Evolutionary conservation across 2,888 invertebrate species (phyloP), one percentile per base, ranked within the genome.

Genomic region (Cenopis cana): DNA sequence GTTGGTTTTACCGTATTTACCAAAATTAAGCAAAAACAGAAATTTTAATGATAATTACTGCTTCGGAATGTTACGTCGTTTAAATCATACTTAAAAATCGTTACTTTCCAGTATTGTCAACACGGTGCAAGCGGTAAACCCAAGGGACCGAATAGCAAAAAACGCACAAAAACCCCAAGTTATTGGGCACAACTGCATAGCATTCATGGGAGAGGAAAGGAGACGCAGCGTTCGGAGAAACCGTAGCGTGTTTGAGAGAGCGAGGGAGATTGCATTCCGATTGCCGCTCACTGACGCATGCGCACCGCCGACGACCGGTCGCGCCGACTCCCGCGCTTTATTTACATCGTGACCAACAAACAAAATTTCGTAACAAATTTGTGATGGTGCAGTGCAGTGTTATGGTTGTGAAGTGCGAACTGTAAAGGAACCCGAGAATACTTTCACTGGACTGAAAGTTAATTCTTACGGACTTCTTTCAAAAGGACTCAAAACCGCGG

Each of bases 371-470:
- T 84, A 83, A 85, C 77, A 80, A 78, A 83, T 80, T 56, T 85
- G 82, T 82, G 83, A 82, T 82, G 81, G 78, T 79, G 78, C 73
- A 81, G 81, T 82, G 83, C 81, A 76, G 81, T 83, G 84, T 81
- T 79, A 85, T 87, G 86, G 79, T 79, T 76, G 84, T 89, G 89
- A 87, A 89, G 88, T 70, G 70, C 46, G 59, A 65, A 69, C 49
- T 56, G 55, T 50, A 69, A 59, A 69, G 86, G 83, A 79, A 77
- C 75, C 93, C 92, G 90, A 91, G 88, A 88, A 88, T 89, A 93
- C 93, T 93, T 93, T 93, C 93, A 93, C 93, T 93, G 90, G 93
- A 88, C 87, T 93, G 93, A 93, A 93, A 93, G 93, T 93, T 82
- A 89, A 88, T 82, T 90, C 89, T 89, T 90, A 89, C 92, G 93